Evolutionary conservation across 2,797 vertebrate genomes (phyloP).

Genomic region (Pipistrellus nathusii): DNA sequence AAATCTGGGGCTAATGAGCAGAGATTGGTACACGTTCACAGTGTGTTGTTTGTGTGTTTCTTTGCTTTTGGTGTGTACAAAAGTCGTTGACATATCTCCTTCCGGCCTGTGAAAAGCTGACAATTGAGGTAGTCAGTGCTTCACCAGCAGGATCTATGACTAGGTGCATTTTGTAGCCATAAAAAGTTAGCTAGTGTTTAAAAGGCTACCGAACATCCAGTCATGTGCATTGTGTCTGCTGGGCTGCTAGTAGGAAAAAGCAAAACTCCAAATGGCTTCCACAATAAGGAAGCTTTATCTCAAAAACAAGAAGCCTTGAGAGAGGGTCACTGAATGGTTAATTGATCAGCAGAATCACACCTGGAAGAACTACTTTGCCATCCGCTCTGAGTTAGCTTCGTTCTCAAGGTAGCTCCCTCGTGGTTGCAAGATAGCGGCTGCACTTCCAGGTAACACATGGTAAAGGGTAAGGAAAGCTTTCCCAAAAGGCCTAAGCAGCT

Average conservation of each 20-base stretch:
- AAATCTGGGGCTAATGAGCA: neutral
- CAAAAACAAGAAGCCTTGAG: neutral
- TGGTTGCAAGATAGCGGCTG: neutral
- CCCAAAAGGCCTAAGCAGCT: neutral
- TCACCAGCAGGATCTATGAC: neutral
- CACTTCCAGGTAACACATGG: fast-evolving
- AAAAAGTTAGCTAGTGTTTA: neutral
- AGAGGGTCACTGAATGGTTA: neutral
- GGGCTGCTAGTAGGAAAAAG: neutral
- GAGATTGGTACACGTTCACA: neutral
- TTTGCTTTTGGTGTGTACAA: neutral
- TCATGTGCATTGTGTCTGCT: neutral
- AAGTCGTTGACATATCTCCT: neutral
- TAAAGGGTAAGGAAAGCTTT: neutral
- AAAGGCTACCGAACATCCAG: neutral
- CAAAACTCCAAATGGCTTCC: neutral
- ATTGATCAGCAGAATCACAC: neutral
- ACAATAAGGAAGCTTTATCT: neutral
- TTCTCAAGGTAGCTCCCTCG: neutral
- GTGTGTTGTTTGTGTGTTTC: neutral
- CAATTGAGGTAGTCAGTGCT: neutral
- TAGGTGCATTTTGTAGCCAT: neutral
- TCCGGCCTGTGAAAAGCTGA: neutral
- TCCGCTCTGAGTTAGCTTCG: neutral
- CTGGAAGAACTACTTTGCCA: neutral